Evolutionary conservation across 92 coral and sea anemone species (phyloP).

Genomic region (Porites divaricata): DNA sequence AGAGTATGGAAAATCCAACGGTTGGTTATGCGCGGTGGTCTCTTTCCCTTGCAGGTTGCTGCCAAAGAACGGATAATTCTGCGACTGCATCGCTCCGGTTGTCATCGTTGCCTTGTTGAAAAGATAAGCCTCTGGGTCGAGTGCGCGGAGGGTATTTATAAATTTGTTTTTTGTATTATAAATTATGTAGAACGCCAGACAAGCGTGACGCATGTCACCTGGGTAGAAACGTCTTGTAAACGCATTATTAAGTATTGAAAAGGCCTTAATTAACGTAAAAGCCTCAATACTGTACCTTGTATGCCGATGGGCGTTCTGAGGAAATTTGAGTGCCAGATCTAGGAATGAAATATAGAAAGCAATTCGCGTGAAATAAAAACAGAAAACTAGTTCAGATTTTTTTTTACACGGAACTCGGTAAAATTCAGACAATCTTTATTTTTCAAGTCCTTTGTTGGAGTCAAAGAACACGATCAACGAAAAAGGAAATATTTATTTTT

Average conservation of each 20-base stretch:
- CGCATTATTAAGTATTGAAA: slow-evolving; percentile 95
- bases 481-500: slow-evolving; percentile 36
- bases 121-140: slow-evolving; percentile 68
- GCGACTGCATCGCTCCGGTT: slow-evolving; percentile 98
- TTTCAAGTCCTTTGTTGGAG: slow-evolving; percentile 4
- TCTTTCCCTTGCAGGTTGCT: slow-evolving; percentile 80
- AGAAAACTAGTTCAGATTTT: slow-evolving; percentile 5
- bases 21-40: slow-evolving; percentile 72
- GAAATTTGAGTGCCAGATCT: slow-evolving; percentile 65
- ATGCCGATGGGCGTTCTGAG: slow-evolving; percentile 72
- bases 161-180: slow-evolving; percentile 86
- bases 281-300: slow-evolving; percentile 82
- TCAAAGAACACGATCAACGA: slow-evolving; percentile 16
- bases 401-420: not conserved
- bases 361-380: slow-evolving; percentile 35
- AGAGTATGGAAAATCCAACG: slow-evolving; percentile 91
- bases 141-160: slow-evolving; percentile 94
- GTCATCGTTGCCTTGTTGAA: slow-evolving; percentile 84
- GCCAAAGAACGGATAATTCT: slow-evolving; percentile 92
- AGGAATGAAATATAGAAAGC: slow-evolving; percentile 50
- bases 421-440: not conserved
- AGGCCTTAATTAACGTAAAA: slow-evolving; percentile 93
- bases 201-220: slow-evolving; percentile 99
- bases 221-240: slow-evolving; percentile 91
- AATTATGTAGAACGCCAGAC: slow-evolving; percentile 99